Evolutionary conservation across 2,113 vertebrate species (phyloP).

Genomic region (Lophura nycthemera): DNA sequence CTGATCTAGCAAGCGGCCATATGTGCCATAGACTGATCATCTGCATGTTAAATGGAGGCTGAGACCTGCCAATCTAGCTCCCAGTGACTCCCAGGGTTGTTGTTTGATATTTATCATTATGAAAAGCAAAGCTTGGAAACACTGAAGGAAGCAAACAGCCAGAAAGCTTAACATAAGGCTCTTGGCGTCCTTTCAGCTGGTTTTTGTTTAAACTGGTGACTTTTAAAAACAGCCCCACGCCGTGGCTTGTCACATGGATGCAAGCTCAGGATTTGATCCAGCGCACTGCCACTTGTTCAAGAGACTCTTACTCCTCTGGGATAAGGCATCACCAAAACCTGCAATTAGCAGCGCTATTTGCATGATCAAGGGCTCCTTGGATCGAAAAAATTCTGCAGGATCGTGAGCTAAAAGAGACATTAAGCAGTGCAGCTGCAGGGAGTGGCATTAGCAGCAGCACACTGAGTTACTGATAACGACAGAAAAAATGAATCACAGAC

Average conservation of each 20-base stretch:
- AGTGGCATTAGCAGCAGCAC: neutral
- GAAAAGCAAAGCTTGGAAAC: conserved; percentile 35
- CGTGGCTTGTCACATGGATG: neutral
- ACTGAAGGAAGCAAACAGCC: neutral
- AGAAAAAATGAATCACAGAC: neutral
- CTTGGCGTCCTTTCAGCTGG: neutral
- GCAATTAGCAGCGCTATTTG: neutral
- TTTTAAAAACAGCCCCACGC: conserved; percentile 4
- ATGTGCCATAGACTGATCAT: neutral
- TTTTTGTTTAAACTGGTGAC: conserved; percentile 5
- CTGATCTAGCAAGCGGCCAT: neutral
- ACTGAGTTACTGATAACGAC: neutral
- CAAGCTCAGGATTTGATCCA: neutral
- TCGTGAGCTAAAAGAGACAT: neutral
- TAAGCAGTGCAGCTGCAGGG: conserved; percentile 15
- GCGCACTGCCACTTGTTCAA: neutral
- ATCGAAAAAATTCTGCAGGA: neutral
- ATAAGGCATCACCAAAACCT: neutral
- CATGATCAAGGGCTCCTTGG: neutral
- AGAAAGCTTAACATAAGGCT: neutral
- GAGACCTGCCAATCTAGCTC: conserved; percentile 30
- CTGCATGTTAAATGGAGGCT: neutral
- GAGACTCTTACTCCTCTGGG: neutral
- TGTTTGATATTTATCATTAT: neutral
- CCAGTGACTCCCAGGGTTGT: neutral